Evolutionary conservation across 2,888 invertebrate species (phyloP).

Genomic region (Caenorhabditis wallacei): DNA sequence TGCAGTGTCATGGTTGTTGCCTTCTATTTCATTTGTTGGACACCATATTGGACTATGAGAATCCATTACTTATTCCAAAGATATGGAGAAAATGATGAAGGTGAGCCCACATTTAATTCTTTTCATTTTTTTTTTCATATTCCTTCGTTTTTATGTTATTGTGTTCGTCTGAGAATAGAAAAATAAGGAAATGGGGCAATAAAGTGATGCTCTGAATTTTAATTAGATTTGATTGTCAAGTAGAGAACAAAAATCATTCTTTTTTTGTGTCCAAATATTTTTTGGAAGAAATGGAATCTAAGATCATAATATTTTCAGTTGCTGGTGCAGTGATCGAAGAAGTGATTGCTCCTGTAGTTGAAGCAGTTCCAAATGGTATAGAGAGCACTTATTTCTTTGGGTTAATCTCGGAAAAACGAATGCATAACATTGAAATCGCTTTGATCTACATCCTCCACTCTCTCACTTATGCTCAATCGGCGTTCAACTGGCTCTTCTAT

Average conservation of each 20-base stretch:
- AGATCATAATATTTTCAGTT: no score
- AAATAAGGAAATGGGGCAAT: no score
- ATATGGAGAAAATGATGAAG: constrained; percentile 30
- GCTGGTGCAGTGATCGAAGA: no score
- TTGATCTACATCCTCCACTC: constrained; percentile 80
- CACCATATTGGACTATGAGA: constrained; percentile 81
- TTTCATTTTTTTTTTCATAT: no score
- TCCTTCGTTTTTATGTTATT: no score
- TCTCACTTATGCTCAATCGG: constrained; percentile 80
- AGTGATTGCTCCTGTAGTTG: background rate
- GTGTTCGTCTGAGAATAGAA: no score
- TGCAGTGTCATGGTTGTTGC: constrained; percentile 83
- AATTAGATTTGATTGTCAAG: no score
- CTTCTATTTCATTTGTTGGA: constrained; percentile 83
- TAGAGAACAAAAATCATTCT: no score
- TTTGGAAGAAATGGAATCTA: no score
- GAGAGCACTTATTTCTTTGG: constrained; percentile 50
- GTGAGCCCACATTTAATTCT: constrained; percentile 32
- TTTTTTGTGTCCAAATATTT: no score
- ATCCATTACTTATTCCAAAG: constrained; percentile 57
- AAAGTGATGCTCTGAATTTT: no score
- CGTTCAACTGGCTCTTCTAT: constrained; percentile 83
- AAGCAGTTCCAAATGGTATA: background rate
- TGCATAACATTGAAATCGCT: constrained; percentile 46
- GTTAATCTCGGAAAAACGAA: constrained; percentile 26